A percentile compares a stretch with the other conserved stretches of the same genome.
These are phyloP conservation scores for Premnoplex brunnescens DNA, from an alignment of 2,797 vertebrate genomes.

Conservation along the genomic window DNA sequence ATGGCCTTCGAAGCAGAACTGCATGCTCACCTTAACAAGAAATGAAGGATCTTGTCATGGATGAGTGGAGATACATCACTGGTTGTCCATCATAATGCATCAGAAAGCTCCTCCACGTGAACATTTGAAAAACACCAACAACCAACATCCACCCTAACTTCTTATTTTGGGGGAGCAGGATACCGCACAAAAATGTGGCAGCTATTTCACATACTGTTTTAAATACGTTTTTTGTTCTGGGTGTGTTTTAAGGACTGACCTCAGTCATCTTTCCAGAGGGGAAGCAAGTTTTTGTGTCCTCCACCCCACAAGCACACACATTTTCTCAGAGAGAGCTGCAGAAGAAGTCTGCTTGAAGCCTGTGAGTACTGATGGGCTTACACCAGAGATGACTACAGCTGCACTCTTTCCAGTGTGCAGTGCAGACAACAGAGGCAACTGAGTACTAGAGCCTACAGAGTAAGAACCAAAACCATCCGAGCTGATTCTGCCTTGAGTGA, in stretches of 20 bases:
- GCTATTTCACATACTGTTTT: conserved; percentile 51
- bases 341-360: background rate
- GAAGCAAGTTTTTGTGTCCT: background rate
- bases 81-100: background rate
- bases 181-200: conserved; percentile 61
- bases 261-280: background rate
- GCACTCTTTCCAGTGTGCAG: background rate
- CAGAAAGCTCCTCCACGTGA: background rate
- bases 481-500: background rate
- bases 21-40: conserved; percentile 89
- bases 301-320: background rate
- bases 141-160: background rate
- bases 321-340: background rate
- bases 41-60: conserved; percentile 70
- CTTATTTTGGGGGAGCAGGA: conserved; percentile 16
- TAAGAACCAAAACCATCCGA: background rate
- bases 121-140: background rate
- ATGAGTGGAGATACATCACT: background rate
- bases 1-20: conserved; percentile 96
- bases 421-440: background rate
- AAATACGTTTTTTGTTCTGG: background rate
- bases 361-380: background rate
- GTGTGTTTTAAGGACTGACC: background rate
- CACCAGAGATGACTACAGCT: background rate
- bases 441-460: background rate